phyloP scores from a whole-genome alignment of 2,888 invertebrate species.

The Sesia bembeciformis region DNA sequence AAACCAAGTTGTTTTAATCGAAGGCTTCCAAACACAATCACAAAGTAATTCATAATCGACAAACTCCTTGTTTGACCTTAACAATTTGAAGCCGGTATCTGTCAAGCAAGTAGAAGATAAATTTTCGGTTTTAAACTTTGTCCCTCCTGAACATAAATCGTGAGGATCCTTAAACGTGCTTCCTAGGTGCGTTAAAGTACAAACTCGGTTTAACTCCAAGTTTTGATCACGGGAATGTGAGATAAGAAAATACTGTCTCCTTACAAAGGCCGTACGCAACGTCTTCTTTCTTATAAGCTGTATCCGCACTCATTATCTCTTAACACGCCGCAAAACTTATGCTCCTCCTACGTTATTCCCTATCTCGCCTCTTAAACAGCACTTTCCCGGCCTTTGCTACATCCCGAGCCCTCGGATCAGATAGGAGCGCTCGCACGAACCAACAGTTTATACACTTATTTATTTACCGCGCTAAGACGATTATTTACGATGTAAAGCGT shows the following conservation, averaged over 20 bases:
- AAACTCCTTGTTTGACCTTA: constrained; percentile 35
- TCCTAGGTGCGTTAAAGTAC: constrained; percentile 50
- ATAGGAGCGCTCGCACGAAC: constrained; percentile 47
- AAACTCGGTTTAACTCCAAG: constrained; percentile 33
- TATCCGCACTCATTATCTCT: constrained; percentile 65
- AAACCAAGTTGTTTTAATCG: constrained; percentile 23
- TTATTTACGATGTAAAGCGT: constrained; percentile 65
- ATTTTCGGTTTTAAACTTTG: constrained; percentile 51
- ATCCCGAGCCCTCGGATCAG: constrained; percentile 55
- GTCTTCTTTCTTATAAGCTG: constrained; percentile 47
- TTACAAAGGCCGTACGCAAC: constrained; percentile 49
- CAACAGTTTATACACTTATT: constrained; percentile 56
- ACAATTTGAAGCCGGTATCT: constrained; percentile 37
- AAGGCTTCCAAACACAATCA: constrained; percentile 34
- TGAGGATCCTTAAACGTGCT: constrained; percentile 37
- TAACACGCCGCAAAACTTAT: constrained; percentile 61
- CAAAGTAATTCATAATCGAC: constrained; percentile 35
- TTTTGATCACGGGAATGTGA: constrained; percentile 23
- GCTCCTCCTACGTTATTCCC: constrained; percentile 49
- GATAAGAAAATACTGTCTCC: constrained; percentile 58
- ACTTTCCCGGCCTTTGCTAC: constrained; percentile 52
- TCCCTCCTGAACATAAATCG: constrained; percentile 51
- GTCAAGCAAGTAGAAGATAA: constrained; percentile 42
- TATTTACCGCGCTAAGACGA: constrained; percentile 62
- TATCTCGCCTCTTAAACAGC: constrained; percentile 63